phyloP scores from a whole-genome alignment of 2,888 invertebrate genomes.

The Fissipunctia ypsillon region DNA sequence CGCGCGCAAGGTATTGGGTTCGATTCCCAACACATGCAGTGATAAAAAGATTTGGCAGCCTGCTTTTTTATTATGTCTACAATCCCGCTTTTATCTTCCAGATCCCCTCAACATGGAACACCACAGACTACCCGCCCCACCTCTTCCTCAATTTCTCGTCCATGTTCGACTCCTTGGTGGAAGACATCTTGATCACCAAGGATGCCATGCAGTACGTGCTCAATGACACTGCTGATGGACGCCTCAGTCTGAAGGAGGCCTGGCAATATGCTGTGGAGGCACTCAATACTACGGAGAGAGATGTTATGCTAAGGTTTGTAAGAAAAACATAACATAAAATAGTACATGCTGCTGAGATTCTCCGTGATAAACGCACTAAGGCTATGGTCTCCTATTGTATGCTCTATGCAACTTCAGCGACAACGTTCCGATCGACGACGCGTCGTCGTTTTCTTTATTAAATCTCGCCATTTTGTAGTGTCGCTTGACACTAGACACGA shows the following conservation, averaged over 20 bases:
- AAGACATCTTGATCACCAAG: constrained; percentile 74
- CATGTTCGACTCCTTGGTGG: constrained; percentile 79
- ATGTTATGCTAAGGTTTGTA: constrained; percentile 74
- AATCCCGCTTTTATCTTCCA: constrained; percentile 57
- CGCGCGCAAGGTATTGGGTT: no score
- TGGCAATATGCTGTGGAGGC: constrained; percentile 74
- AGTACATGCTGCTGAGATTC: not conserved
- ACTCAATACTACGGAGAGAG: constrained; percentile 73
- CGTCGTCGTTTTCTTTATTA: no score
- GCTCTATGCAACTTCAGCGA: no score
- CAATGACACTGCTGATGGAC: constrained; percentile 64
- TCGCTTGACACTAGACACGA: no score
- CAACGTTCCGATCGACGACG: no score
- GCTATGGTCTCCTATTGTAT: no score
- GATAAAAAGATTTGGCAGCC: not conserved
- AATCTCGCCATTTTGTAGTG: no score
- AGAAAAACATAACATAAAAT: not conserved
- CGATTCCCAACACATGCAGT: not conserved
- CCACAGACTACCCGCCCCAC: constrained; percentile 75
- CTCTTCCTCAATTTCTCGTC: constrained; percentile 82
- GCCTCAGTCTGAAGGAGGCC: constrained; percentile 72
- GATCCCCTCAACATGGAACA: constrained; percentile 76
- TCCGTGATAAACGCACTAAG: not conserved
- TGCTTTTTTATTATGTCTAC: not conserved
- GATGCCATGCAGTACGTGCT: constrained; percentile 69